Base-by-base conservation (phyloP, 2,797 vertebrate genomes). In the Protosalanx chinensis region DNA sequence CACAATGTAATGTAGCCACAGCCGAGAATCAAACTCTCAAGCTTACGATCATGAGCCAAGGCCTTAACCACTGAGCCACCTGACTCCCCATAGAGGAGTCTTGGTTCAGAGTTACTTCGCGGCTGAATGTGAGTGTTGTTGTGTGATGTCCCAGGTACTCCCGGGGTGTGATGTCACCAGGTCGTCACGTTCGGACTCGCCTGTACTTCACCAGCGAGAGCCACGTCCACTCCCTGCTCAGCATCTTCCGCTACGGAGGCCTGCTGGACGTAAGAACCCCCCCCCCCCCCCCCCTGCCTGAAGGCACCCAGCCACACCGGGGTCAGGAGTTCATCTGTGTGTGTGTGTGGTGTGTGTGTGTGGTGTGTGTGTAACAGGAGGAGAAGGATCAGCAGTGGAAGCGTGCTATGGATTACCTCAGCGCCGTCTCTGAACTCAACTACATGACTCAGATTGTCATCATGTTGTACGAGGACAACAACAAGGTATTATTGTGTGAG, bases 371-470 rank as follows among this genome's bases (percentile, higher is more conserved):
- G 82, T 82, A 15, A 88, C 87, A 99, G 97, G 97, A 98, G 70
- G 95, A 94, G 76, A 94, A 96, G 82, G 97, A 99, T 87, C 92
- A 95, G 82, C 97, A 99, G 84, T 99, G 97, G 97, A 97, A 94
- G 84, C 93, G 96, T 71, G 97, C 97, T 82, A 94, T 99, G 96
- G 96, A 98, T 86, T 99, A 99, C 85, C 92, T 99, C 75, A 93
- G 95, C 58, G 97, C 96, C 18, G 96, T 99, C 81, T 94, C 97
- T n/a, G 97, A 99, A 79, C 95, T 99, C 85, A 98, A 98, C 93
- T 99, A 99, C 90, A 99, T 99, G 97, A 98, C 97, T 63, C 97
- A 99, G 93, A 97, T 99, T 66, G 97, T 99, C 79, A 96, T 99
- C 87, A 99, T 99, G 97, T 91, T 99, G 57, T 99, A 99, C 59